Evolutionary conservation across 2,113 vertebrate genomes (phyloP).

Genomic region (Gopherus flavomarginatus): DNA sequence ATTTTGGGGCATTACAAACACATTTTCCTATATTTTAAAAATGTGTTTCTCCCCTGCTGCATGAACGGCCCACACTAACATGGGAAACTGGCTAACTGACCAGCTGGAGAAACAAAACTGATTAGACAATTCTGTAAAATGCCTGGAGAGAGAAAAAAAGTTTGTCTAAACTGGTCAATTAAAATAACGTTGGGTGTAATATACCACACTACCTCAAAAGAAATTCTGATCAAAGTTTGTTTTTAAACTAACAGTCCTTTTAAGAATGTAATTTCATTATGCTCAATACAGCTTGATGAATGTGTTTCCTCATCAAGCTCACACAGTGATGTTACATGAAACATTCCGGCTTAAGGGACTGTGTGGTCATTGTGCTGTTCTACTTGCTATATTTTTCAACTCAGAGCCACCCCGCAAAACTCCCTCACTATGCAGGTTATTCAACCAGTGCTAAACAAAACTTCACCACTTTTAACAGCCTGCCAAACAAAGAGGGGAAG

Average conservation of each 20-base stretch:
- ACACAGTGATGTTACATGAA: background rate
- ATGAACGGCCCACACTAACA: background rate
- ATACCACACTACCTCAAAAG: background rate
- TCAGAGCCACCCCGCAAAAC: background rate
- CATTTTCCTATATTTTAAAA: background rate
- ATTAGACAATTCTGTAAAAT: background rate
- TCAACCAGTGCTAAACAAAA: accelerated
- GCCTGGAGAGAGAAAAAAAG: too few species aligned
- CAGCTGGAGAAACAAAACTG: background rate
- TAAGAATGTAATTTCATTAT: accelerated
- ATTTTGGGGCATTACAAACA: background rate
- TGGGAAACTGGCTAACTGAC: background rate
- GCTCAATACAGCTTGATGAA: accelerated
- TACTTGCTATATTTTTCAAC: background rate
- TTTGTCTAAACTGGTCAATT: background rate
- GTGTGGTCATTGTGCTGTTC: background rate
- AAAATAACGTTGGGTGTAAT: background rate
- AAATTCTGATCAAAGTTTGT: background rate
- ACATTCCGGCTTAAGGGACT: background rate
- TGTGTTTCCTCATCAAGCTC: background rate
- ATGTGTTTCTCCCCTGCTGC: background rate
- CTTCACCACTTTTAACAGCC: accelerated
- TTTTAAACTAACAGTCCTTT: background rate
- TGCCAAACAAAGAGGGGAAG: accelerated
- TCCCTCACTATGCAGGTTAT: background rate